Percentiles rank a stretch among this genome's conserved stretches.
Evolutionary conservation across 2,888 invertebrate genomes (phyloP).

Genomic region (Malthinus seriepunctatus): DNA sequence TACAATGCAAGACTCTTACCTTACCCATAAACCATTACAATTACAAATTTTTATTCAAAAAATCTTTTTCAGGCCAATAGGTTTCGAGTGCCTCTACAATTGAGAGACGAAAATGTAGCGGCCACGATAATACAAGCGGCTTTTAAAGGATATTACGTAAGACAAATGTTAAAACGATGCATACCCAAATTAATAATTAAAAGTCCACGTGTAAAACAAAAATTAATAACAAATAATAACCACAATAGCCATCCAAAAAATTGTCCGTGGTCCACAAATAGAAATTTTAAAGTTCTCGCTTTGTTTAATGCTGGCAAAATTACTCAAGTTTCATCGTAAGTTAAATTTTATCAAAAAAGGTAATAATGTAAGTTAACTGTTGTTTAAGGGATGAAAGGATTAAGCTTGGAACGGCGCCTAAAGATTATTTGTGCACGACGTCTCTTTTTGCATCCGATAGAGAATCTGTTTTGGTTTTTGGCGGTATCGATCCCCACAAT

Average conservation of each 20-base stretch:
- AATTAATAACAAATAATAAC: not conserved
- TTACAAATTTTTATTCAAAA: too few relatives aligned
- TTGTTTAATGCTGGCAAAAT: conserved; percentile 2
- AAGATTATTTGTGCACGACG: conserved; percentile 57
- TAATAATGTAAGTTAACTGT: too few relatives aligned
- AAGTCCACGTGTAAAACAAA: not conserved
- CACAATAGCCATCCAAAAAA: not conserved
- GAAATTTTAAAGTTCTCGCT: conserved; percentile 10
- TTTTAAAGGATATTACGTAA: conserved; percentile 45
- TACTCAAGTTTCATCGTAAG: not conserved
- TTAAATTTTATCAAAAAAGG: not conserved
- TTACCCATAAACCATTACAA: conserved; percentile 31
- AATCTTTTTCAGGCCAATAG: too few relatives aligned
- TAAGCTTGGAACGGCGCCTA: conserved; percentile 26
- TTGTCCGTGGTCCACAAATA: conserved; percentile 5
- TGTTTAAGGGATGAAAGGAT: conserved; percentile 32
- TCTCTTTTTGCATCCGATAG: conserved; percentile 62
- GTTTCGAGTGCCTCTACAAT: too few relatives aligned
- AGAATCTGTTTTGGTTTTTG: conserved; percentile 69
- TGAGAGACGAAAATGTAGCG: conserved; percentile 41
- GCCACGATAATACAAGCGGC: conserved; percentile 51
- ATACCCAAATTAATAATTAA: conserved; percentile 19
- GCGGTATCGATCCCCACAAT: conserved; percentile 69
- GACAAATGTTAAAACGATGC: conserved; percentile 42
- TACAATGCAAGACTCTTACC: conserved; percentile 56